Conservation (phyloP, 2,797 vertebrate genomes). For the Taeniopygia guttata region DNA sequence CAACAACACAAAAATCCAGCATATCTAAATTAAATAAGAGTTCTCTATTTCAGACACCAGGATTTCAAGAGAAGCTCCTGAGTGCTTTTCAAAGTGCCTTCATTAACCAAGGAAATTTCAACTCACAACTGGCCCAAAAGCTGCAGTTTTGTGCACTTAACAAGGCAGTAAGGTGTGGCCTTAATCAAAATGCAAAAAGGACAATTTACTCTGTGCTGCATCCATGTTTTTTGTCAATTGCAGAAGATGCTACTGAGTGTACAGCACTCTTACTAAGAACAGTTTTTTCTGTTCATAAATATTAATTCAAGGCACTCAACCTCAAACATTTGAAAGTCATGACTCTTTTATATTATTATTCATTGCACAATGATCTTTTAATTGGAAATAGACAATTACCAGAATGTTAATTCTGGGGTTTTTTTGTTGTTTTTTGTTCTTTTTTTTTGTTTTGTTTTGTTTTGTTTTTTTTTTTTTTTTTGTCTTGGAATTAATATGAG, state of each 20-base stretch:
- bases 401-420: constrained; percentile 11
- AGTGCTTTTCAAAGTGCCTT: not conserved
- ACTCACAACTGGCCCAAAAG: not conserved
- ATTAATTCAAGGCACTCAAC: constrained; percentile 15
- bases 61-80: not conserved
- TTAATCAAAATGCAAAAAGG: not conserved
- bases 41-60: not conserved
- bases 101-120: not conserved
- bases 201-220: not conserved
- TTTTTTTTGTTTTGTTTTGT: too few species aligned
- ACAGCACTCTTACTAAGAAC: not conserved
- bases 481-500: not conserved
- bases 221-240: not conserved
- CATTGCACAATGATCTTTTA: constrained; percentile 5
- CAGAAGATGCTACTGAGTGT: not conserved
- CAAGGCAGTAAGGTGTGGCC: not conserved
- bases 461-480: not conserved
- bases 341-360: not conserved
- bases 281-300: constrained; percentile 13
- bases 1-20: not conserved
- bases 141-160: not conserved
- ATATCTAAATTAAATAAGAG: not conserved
- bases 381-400: constrained; percentile 12
- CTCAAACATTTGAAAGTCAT: not conserved
- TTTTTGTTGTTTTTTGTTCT: too few species aligned